Percentiles rank a stretch among this genome's conserved stretches.
These are phyloP conservation scores for Proteles cristata DNA, from an alignment of 2,113 vertebrate species.

Conservation along the genomic window DNA sequence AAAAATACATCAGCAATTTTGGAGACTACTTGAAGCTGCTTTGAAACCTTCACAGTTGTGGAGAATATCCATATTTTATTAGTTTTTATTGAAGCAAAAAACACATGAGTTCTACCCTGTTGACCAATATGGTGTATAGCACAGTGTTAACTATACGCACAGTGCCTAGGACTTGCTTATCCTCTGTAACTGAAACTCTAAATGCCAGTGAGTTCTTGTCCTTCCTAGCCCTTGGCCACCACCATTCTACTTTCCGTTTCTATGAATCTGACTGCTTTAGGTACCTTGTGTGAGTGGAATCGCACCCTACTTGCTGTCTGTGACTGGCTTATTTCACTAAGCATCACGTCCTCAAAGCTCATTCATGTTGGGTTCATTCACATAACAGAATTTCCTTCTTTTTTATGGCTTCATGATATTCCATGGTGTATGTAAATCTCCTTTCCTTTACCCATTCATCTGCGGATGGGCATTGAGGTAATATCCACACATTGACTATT, in stretches of 20 bases:
- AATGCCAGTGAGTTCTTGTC: background rate
- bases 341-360: background rate
- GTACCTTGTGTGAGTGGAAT: background rate
- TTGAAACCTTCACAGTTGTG: background rate
- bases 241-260: background rate
- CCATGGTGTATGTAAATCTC: background rate
- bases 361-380: background rate
- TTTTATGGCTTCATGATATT: background rate
- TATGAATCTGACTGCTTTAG: background rate
- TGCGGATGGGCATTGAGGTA: background rate
- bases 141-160: background rate
- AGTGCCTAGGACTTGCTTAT: background rate
- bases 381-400: background rate
- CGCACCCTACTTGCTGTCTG: background rate
- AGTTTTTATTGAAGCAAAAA: background rate
- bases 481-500: background rate
- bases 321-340: background rate
- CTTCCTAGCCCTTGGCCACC: background rate
- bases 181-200: background rate
- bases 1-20: background rate
- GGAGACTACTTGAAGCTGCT: background rate
- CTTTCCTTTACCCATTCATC: background rate
- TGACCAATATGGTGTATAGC: background rate
- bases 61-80: background rate
- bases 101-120: background rate